Evolutionary conservation across 1,140 invertebrate genomes (phyloP), one percentile per base, ranked within the genome.

Genomic region (Rhysida immarginata): DNA sequence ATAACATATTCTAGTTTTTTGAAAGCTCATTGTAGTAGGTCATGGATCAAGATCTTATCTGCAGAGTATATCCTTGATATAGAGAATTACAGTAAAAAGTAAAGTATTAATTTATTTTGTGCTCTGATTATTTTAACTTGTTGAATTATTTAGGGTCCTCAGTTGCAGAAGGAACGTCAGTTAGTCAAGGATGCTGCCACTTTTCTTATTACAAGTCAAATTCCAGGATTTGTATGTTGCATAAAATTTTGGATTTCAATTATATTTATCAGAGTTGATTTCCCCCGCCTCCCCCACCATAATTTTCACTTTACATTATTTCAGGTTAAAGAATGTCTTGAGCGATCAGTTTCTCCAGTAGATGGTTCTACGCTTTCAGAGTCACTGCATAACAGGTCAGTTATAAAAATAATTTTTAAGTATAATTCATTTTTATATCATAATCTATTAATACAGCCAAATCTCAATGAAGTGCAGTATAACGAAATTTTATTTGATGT

Each of bases 341-440:
- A 96, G 68, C 92, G 96, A 68, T 82, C 85, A 2, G 81, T 86
- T 8, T 86, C 90, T 13, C 89, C 92, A 2, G 91, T 97, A 79
- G 95, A 99, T 75, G 95, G 95, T 21, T 75, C 77, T 21, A 93
- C 88, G n/a, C 74, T 98, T n/a, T 82, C 87, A 1, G 92, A 97
- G 69, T 83, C 88, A 1, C 74, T 98, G 65, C 95, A 98, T 71
- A 83, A 81, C 59, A 80, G 65, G 67, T 69, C 62, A 20, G 55
- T n/a, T 5, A 11, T 13, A 41, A 46, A 5, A 46, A 8, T 20
- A 48, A 48, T 48, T 24, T 48, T 48, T 48, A 48, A 45, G 8
- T 41, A n/a, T 41, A 11, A 41, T 41, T 11, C 35, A 41, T 11
- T 41, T n/a, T n/a, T n/a, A n/a, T n/a, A n/a, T n/a, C n/a, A n/a